A percentile compares a stretch with the other conserved stretches of the same genome.
phyloP scores from a whole-genome alignment of 2,888 invertebrate genomes.

The Imbricaverruca yamaguchii region DNA sequence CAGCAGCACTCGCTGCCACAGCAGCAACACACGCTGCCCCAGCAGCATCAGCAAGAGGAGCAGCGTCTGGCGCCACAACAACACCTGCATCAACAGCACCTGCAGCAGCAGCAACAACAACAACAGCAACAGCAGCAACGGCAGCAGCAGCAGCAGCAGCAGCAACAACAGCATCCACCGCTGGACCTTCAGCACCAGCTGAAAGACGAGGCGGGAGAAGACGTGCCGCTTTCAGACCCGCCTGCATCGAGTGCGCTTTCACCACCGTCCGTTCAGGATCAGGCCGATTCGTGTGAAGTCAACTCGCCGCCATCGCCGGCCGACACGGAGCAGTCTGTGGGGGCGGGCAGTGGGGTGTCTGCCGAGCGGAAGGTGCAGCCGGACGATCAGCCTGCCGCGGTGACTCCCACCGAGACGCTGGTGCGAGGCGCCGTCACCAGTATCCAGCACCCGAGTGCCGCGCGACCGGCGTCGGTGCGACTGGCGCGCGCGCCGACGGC shows the following conservation, averaged over 20 bases:
- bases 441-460: background rate
- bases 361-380: no score
- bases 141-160: background rate
- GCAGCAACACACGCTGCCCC: no score
- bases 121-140: background rate
- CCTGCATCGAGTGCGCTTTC: background rate
- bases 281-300: no score
- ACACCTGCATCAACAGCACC: background rate
- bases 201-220: no score
- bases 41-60: no score
- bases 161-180: background rate
- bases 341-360: background rate
- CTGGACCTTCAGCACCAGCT: background rate
- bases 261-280: background rate
- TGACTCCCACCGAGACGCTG: background rate
- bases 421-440: constrained; percentile 10
- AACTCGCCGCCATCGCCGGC: background rate
- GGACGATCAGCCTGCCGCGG: no score
- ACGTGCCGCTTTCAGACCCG: no score
- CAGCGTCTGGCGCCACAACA: no score
- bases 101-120: background rate
- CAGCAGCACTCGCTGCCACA: no score
- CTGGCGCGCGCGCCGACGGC: background rate
- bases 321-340: background rate
- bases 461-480: background rate